Conservation (phyloP, 2,797 vertebrate genomes). For the Nyctibius grandis region DNA sequence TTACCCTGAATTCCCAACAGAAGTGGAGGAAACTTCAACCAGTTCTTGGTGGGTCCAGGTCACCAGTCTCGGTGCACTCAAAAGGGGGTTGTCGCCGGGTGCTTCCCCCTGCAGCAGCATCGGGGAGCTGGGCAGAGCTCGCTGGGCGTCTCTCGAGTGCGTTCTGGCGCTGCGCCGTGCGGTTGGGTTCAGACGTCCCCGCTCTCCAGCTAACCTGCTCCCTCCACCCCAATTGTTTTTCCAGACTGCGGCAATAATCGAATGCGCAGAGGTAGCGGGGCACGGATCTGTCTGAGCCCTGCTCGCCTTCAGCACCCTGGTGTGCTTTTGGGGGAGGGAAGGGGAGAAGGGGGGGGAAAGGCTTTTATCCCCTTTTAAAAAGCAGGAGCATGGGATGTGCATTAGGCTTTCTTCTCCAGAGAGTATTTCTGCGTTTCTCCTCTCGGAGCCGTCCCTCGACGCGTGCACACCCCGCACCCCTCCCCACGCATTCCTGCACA, state of each 20-base stretch:
- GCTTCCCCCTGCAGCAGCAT: not conserved
- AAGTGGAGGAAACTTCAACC: not conserved
- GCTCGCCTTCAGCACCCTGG: not conserved
- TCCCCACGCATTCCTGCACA: slow-evolving; percentile 65
- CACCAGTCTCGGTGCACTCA: accelerated
- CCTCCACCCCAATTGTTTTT: not conserved
- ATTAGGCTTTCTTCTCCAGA: slow-evolving; percentile 6
- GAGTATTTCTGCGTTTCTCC: not conserved
- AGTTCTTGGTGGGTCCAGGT: not conserved
- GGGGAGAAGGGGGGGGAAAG: not conserved
- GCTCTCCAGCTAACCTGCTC: not conserved
- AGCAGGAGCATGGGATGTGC: slow-evolving; percentile 38
- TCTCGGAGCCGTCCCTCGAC: not conserved
- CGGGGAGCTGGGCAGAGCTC: accelerated
- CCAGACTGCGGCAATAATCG: not conserved
- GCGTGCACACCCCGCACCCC: not conserved
- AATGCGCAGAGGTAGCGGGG: not conserved
- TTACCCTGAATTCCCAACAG: not conserved
- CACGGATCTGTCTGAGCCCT: not conserved
- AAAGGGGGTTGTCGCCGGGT: not conserved
- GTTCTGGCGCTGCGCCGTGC: not conserved
- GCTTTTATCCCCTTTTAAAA: not conserved
- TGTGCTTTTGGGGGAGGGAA: not conserved
- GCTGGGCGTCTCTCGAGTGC: accelerated
- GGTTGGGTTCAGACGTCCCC: not conserved